Conservation (phyloP, 2,113 vertebrate genomes). For the Struthidea cinerea region DNA sequence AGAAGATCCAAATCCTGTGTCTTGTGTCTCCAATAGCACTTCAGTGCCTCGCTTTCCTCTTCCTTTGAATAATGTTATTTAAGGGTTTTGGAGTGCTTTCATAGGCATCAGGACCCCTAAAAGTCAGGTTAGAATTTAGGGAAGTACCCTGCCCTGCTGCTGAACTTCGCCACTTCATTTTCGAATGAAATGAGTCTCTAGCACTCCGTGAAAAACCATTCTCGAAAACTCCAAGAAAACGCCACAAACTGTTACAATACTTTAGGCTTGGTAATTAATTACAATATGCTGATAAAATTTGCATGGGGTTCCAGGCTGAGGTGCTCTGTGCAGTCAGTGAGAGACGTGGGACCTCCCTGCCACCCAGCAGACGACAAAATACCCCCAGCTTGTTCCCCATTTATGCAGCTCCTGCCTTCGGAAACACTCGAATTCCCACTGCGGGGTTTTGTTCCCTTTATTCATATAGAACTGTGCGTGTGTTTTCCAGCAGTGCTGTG, state of each 20-base stretch:
- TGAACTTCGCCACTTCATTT: neutral
- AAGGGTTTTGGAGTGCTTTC: neutral
- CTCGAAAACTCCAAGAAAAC: neutral
- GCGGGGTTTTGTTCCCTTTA: neutral
- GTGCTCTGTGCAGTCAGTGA: neutral
- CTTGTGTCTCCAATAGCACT: neutral
- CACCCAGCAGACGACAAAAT: neutral
- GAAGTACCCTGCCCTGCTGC: neutral
- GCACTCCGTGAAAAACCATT: no score
- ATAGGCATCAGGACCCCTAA: neutral
- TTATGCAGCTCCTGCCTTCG: accelerated
- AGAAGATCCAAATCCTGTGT: neutral
- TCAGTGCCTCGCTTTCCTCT: neutral
- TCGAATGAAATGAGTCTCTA: neutral
- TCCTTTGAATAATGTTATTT: neutral
- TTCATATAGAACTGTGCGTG: neutral
- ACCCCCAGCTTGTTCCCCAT: accelerated
- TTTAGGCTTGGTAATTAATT: neutral
- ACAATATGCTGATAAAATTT: accelerated
- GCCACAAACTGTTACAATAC: accelerated
- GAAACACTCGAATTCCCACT: accelerated
- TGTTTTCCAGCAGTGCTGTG: conserved; percentile 88
- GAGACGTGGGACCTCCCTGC: neutral
- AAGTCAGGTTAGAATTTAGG: neutral
- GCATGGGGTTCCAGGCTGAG: neutral